Base-by-base conservation (phyloP, 2,797 vertebrate species). In the Channa striata region DNA sequence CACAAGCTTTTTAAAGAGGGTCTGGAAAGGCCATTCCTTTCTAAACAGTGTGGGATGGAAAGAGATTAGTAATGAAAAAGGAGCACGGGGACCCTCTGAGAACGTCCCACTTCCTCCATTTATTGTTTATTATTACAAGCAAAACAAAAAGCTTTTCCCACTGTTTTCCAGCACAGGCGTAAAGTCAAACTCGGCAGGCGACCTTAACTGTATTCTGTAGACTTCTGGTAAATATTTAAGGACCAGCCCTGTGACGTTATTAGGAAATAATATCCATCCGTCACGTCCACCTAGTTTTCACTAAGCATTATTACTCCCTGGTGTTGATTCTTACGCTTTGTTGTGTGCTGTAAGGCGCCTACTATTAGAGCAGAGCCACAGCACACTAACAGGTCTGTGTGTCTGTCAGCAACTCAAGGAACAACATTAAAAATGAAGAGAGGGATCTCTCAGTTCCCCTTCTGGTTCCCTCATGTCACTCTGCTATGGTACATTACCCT, bases 11-110 rank as follows among this genome's bases (percentile, higher is more conserved):
- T 91, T 88, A 85, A 86, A 85, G 80, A 84, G 78, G 86, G 82
- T 86, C 93, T 94, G 93, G 90, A 93, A 93, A 93, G 91, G 90
- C 83, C 88, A 93, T 94, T 93, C 93, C 76, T 90, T 80, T 86
- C 80, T 78, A 74, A 90, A 70, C 82, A 80, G 82, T 83, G 82
- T 83, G 85, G 82, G 87, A 89, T 77, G 80, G 85, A 90, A 86
- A 78, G 81, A 87, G 81, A 89, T 88, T 87, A 82, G 70, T 30
- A 30, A 30, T 69, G 17, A 48, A 56, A 58, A 49, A 70, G 53
- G 64, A 77, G 76, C 39, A 51, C 20, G 44, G 59, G 75, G 83
- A 87, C 70, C 82, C 77, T 53, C 68, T 89, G 89, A 91, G 91
- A 93, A 92, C 68, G 77, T 77, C 82, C 89, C 76, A 90, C 89